Base-by-base conservation (phyloP, 2,888 invertebrate genomes). In the Heteromyza rotundicornis region DNA sequence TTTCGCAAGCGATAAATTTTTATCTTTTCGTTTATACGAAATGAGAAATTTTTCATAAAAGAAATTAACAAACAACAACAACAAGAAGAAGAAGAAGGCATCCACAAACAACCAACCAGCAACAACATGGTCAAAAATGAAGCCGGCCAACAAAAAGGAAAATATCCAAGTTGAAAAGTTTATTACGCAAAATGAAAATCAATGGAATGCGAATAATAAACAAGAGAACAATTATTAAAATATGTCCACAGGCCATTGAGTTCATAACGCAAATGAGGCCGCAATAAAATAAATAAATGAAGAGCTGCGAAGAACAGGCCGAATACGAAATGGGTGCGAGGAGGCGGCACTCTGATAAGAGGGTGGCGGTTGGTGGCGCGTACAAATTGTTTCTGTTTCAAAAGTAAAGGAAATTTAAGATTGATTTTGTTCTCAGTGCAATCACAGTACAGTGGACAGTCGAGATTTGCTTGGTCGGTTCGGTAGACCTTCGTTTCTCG, bases 231-330 rank as follows among this genome's bases (percentile, higher is more conserved):
- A 79, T 80, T 80, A 80, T 77, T 71, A 75, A 75, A 79, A 77
- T 77, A 71, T 73, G 72, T 72, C 69, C 74, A 77, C 75, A 76
- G 77, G 66, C 76, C 78, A 79, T 79, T 79, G 78, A 79, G 72
- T 73, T 76, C 77, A 75, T 80, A 77, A 80, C 79, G 74, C 76
- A 78, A 79, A 76, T 76, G 80, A 78, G 79, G 77, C 77, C 79
- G 79, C 79, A 79, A 77, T 79, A 80, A 79, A 79, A 78, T 79
- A 79, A 79, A 80, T 80, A 79, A 79, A 77, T 74, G 75, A 76
- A 76, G 73, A 73, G 74, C n/a, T n/a, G n/a, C n/a, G n/a, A n/a
- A n/a, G n/a, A n/a, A n/a, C n/a, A n/a, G n/a, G n/a, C n/a, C n/a
- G n/a, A n/a, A n/a, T n/a, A n/a, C n/a, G n/a, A n/a, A n/a, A n/a